Base-by-base conservation (phyloP, 2,888 invertebrate genomes). In the Apodemia duryi region DNA sequence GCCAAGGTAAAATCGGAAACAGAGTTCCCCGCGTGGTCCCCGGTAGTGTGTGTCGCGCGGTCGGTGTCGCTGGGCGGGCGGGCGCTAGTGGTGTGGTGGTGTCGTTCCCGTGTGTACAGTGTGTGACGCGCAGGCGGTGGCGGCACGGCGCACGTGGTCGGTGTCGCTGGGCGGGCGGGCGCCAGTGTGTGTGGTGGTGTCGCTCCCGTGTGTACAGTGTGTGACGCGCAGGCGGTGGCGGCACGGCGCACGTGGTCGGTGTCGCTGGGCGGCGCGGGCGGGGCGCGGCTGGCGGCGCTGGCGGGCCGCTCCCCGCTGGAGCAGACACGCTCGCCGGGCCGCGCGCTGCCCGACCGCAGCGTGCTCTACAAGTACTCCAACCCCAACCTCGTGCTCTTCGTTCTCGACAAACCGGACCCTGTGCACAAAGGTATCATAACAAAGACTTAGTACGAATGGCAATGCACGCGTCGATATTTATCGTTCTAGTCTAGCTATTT, bases 281-380 rank as follows among this genome's bases (percentile, higher is more conserved):
- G 88, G 10, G 95, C 95, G 74, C 93, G 92, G 73, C 92, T 97
- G 54, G 93, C 94, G 63, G 92, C 93, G 2, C 86, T 95, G 7
- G 94, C 93, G 64, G 91, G 93, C 43, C 95, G 96, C 77, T 94
- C 94, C 75, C 86, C 93, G 9, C 89, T 92, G 71, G 97, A 97
- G 89, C 93, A 94, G 68, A 97, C 98, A 21, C 98, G 99, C 86
- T 98, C 98, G 0, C 98, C 98, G 81, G 99, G 99, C 35, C 94
- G 98, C 72, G 99, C 99, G 63, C 92, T 99, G 72, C 96, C 96
- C 49, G 99, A 99, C 92, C 94, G 99, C 70, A 97, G 97, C 74
- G 99, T 99, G 65, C 94, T 99, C 51, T 99, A 99, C 92, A 99
- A 99, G 88, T 99, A 99, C 86, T 94, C 97, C 73, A 99, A 99